phyloP scores from a whole-genome alignment of 2,797 vertebrate species.

The Graptemys geographica region DNA sequence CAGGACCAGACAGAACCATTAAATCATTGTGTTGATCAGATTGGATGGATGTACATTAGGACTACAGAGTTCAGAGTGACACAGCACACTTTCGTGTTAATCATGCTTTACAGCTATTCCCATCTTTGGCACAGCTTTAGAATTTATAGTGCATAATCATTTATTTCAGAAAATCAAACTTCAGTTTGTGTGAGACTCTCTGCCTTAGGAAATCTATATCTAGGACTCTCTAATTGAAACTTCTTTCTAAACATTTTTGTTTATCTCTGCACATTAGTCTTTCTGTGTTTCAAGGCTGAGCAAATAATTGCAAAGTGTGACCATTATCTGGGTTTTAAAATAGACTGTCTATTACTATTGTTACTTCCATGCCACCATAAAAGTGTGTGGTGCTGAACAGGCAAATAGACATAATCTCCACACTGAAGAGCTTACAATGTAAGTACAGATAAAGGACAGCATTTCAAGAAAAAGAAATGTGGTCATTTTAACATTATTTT shows the following conservation, averaged over 20 bases:
- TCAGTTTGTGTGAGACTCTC: neutral
- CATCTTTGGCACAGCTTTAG: neutral
- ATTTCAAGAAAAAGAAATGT: constrained; percentile 23
- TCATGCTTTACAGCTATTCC: constrained; percentile 28
- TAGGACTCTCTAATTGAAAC: constrained; percentile 13
- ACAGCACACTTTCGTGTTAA: constrained; percentile 11
- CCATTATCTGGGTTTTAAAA: constrained; percentile 50
- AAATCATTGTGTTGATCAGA: constrained; percentile 1
- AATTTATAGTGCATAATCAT: neutral
- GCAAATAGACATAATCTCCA: constrained; percentile 41
- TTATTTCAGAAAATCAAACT: neutral
- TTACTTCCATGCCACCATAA: constrained; percentile 37
- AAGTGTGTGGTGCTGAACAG: constrained; percentile 34
- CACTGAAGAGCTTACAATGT: neutral
- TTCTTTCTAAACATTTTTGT: neutral
- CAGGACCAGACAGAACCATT: neutral
- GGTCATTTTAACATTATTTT: neutral
- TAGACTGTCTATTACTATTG: constrained; percentile 2
- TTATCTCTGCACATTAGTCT: neutral
- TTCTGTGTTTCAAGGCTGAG: constrained; percentile 8
- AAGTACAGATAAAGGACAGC: constrained; percentile 8
- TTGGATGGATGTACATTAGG: constrained; percentile 15
- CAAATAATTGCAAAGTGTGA: constrained; percentile 23
- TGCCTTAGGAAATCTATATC: neutral
- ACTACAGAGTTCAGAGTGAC: constrained; percentile 21